phyloP scores from a whole-genome alignment of 1,140 invertebrate genomes.

The Pogonomyrmex barbatus region DNA sequence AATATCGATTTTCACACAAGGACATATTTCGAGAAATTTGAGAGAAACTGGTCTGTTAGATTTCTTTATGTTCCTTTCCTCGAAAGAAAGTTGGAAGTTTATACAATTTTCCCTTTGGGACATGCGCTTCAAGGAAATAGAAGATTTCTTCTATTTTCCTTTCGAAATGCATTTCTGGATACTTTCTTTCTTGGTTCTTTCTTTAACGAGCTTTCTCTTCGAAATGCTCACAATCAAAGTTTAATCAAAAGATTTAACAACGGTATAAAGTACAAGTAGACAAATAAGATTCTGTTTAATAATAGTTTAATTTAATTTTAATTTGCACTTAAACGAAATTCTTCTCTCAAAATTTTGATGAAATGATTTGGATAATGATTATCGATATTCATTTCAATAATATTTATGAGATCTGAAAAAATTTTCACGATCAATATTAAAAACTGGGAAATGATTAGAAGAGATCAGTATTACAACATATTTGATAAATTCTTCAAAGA shows the following conservation, averaged over 20 bases:
- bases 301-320: neutral
- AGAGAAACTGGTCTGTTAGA: neutral
- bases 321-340: neutral
- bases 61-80: neutral
- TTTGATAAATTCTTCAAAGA: neutral
- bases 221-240: neutral
- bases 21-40: neutral
- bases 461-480: neutral
- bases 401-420: neutral
- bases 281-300: neutral
- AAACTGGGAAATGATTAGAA: neutral
- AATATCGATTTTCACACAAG: neutral
- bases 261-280: neutral
- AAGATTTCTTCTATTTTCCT: constrained; percentile 11
- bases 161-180: constrained; percentile 4
- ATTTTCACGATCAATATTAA: neutral
- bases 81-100: neutral
- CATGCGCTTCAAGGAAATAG: neutral
- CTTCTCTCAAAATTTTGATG: neutral
- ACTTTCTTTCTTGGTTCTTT: neutral
- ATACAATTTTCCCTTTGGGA: neutral
- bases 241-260: neutral
- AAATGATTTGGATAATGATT: neutral
- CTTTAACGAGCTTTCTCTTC: neutral
- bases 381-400: neutral